Base-by-base conservation (phyloP, 2,113 vertebrate genomes). In the Labeo rohita region DNA sequence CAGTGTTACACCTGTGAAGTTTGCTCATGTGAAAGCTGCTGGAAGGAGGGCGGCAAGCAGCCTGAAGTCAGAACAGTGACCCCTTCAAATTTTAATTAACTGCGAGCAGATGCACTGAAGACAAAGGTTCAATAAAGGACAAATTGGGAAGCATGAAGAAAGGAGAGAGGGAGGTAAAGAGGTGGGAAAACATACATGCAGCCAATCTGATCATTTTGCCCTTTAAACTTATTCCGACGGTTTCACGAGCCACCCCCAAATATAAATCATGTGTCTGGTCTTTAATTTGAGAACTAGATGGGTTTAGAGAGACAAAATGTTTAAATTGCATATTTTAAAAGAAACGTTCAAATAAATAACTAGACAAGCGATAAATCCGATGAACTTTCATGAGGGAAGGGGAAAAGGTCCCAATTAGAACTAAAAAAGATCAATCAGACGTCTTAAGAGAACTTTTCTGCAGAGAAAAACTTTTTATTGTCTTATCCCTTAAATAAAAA, bases 1-100 rank as follows among this genome's bases (percentile, higher is more conserved):
- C 87, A 83, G 84, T 90, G 88, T 93, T 92, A 89, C 93, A 92
- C 91, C 91, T 94, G 90, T 52, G 80, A 93, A 86, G 86, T 92
- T 91, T 90, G 87, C 89, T 92, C 90, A 88, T 65, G 91, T 89
- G 90, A 90, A 91, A 93, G 88, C 92, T 92, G 89, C 91, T 28
- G 87, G 89, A 93, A 90, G 90, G 92, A 91, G 92, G 92, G 79
- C 87, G 78, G 83, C 79, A 90, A 89, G 89, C 91, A 93, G 90
- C 84, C 85, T 56, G 88, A 88, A 92, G 90, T 89, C 89, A 87
- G 86, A 85, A 90, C 88, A 84, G 72, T 84, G 91, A 90, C 87
- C 81, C 88, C 66, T 86, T 88, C 79, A 77, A 28, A 81, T 84
- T 87, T 89, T 92, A 84, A 89, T 74, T 77, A 91, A 89, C 88